Evolutionary conservation across 2,113 vertebrate species (phyloP).

Genomic region (Micromys minutus): DNA sequence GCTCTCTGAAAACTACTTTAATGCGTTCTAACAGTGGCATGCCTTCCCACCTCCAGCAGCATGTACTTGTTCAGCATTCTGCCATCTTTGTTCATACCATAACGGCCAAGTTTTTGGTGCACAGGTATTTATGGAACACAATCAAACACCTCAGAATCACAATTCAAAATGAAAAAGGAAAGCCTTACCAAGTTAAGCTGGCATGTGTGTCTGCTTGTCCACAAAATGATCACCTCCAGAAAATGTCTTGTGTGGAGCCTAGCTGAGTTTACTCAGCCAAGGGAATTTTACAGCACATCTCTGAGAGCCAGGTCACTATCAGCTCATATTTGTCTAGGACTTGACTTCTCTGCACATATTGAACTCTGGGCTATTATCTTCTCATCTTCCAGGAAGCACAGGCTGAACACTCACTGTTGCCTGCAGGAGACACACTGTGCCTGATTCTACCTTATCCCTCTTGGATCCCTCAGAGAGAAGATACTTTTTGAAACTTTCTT

Average conservation of each 20-base stretch:
- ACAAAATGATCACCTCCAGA: background rate
- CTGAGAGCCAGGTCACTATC: background rate
- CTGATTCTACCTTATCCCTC: background rate
- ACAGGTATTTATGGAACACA: background rate
- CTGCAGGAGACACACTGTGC: background rate
- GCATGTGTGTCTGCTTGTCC: background rate
- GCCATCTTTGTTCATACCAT: background rate
- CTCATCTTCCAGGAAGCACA: background rate
- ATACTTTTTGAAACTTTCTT: background rate
- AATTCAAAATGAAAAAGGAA: background rate
- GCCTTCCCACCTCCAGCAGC: background rate
- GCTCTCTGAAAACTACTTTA: background rate
- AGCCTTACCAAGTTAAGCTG: background rate
- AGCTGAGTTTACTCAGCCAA: background rate
- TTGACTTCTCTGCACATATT: background rate
- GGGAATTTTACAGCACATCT: background rate
- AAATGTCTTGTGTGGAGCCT: background rate
- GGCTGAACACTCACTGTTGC: background rate
- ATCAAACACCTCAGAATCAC: background rate
- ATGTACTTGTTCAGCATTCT: background rate
- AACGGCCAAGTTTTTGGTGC: background rate
- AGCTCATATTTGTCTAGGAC: background rate
- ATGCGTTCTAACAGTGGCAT: background rate
- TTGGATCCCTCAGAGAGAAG: background rate
- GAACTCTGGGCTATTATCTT: background rate